phyloP scores from a whole-genome alignment of 2,888 invertebrate genomes.

The Drosophila buzzatii region DNA sequence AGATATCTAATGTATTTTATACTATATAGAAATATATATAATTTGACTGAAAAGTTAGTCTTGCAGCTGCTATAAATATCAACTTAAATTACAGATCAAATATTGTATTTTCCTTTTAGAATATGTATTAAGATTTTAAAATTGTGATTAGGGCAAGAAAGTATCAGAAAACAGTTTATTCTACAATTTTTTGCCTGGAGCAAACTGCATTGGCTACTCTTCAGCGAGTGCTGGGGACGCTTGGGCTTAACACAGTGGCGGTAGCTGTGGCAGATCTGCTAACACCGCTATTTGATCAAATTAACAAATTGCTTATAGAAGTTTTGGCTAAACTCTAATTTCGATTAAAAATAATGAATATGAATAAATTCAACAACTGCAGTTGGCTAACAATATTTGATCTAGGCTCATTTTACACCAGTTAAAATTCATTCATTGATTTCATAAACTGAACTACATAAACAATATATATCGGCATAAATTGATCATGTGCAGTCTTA shows the following conservation, averaged over 20 bases:
- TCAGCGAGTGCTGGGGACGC: neutral
- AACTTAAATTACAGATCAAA: too few relatives aligned
- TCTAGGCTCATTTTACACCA: too few relatives aligned
- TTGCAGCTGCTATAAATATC: too few relatives aligned
- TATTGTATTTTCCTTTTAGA: too few relatives aligned
- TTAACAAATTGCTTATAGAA: neutral
- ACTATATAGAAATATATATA: too few relatives aligned
- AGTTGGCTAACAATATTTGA: too few relatives aligned
- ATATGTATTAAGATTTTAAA: too few relatives aligned
- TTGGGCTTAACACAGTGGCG: neutral
- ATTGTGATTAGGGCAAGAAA: neutral
- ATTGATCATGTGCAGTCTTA: too few relatives aligned
- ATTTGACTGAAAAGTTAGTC: too few relatives aligned
- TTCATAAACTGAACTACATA: neutral
- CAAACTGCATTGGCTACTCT: neutral
- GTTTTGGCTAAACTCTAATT: neutral
- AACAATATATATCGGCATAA: neutral
- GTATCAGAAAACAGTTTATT: neutral
- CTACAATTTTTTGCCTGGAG: conserved; percentile 9
- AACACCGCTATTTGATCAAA: fast-evolving
- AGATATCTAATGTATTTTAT: too few relatives aligned
- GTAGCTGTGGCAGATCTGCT: neutral
- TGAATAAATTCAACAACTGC: neutral
- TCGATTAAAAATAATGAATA: neutral
- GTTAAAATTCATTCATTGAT: neutral